phyloP scores from a whole-genome alignment of 2,888 invertebrate species.

The Agrochola litura region DNA sequence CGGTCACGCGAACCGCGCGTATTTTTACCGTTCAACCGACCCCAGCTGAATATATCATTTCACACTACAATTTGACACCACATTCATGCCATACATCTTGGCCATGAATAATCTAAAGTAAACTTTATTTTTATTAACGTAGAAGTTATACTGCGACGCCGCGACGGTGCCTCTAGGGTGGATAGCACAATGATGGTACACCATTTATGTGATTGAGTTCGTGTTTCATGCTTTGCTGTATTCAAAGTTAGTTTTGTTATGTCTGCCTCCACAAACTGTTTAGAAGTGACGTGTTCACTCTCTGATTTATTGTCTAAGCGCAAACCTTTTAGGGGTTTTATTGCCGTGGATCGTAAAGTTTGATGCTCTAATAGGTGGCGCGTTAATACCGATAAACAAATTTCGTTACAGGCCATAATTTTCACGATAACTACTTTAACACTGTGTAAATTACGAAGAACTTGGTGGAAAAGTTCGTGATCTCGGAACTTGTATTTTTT shows the following conservation, averaged over 20 bases:
- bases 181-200: constrained; percentile 75
- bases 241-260: constrained; percentile 80
- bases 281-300: constrained; percentile 69
- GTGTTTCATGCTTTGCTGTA: constrained; percentile 75
- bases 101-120: constrained; percentile 66
- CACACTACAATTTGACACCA: constrained; percentile 86
- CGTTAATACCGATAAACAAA: constrained; percentile 77
- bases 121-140: constrained; percentile 68
- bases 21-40: constrained; percentile 72
- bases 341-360: constrained; percentile 71
- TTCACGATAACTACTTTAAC: constrained; percentile 63
- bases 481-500: constrained; percentile 19
- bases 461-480: constrained; percentile 40
- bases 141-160: constrained; percentile 60
- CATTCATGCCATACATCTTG: constrained; percentile 72
- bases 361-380: constrained; percentile 75
- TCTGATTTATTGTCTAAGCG: constrained; percentile 79
- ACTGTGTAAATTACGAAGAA: constrained; percentile 61
- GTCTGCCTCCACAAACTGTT: constrained; percentile 78
- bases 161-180: constrained; percentile 60
- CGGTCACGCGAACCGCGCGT: constrained; percentile 81
- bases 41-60: constrained; percentile 85
- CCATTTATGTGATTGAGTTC: constrained; percentile 81
- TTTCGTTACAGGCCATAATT: constrained; percentile 66
- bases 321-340: constrained; percentile 71